phyloP scores from a whole-genome alignment of 2,888 invertebrate species.

The Encarsia formosa region DNA sequence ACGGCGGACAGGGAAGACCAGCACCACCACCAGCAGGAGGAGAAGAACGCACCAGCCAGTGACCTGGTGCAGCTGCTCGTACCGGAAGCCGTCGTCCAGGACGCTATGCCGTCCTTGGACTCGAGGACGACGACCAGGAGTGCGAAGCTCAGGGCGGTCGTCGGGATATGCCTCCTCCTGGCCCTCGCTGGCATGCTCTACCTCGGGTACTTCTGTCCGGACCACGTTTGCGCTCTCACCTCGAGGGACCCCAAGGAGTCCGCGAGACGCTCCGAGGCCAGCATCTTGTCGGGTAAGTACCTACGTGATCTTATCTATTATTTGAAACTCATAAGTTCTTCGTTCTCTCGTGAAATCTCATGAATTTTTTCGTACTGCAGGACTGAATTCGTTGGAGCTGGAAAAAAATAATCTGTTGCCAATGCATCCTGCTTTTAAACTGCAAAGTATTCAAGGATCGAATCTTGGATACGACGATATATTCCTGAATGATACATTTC shows the following conservation, averaged over 20 bases:
- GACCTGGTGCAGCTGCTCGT: slow-evolving; percentile 16
- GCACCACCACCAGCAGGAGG: not conserved
- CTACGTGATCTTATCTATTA: not conserved
- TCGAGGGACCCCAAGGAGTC: slow-evolving; percentile 56
- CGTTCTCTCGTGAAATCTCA: not conserved
- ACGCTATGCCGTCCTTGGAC: not conserved
- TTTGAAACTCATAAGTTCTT: not conserved
- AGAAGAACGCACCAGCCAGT: not conserved
- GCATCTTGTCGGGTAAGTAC: slow-evolving; percentile 32
- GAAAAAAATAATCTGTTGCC: slow-evolving; percentile 42
- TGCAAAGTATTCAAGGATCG: slow-evolving; percentile 50
- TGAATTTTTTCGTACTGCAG: too few relatives aligned
- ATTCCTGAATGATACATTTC: slow-evolving; percentile 74
- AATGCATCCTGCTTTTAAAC: slow-evolving; percentile 42
- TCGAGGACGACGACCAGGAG: slow-evolving; percentile 73
- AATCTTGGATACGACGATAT: slow-evolving; percentile 85
- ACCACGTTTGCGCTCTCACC: slow-evolving; percentile 76
- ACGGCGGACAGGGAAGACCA: not conserved
- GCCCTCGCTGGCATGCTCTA: slow-evolving; percentile 83
- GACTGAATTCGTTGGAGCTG: slow-evolving; percentile 39
- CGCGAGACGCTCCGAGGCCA: slow-evolving; percentile 39
- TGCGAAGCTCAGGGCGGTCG: slow-evolving; percentile 67
- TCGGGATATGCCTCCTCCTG: slow-evolving; percentile 75
- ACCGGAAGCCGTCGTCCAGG: not conserved
- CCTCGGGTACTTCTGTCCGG: slow-evolving; percentile 86